Conservation (phyloP, 2,113 vertebrate species). For the Hystrix brachyura region DNA sequence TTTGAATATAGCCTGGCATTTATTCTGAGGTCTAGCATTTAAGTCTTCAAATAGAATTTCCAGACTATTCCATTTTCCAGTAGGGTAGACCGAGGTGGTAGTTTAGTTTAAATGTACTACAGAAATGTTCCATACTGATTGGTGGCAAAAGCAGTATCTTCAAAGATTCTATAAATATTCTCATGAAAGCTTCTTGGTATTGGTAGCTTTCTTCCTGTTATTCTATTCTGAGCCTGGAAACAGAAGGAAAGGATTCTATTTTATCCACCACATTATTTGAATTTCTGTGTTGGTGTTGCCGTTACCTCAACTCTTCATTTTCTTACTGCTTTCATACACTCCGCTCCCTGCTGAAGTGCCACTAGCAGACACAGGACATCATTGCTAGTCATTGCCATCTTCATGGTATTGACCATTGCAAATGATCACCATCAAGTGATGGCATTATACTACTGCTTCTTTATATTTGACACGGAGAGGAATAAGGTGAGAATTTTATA, state of each 20-base stretch:
- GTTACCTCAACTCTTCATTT: neutral
- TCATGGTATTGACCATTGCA: neutral
- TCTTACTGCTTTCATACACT: neutral
- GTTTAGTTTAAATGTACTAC: neutral
- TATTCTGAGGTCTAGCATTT: neutral
- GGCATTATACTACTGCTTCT: neutral
- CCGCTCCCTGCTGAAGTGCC: neutral
- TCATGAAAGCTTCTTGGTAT: neutral
- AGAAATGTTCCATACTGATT: neutral
- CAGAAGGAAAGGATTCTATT: neutral
- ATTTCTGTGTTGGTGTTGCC: neutral
- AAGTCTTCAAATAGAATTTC: constrained; percentile 23
- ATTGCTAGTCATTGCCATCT: neutral
- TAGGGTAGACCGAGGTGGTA: neutral
- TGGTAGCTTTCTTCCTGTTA: constrained; percentile 10
- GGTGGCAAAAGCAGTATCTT: constrained; percentile 43
- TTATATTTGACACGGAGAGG: constrained; percentile 26
- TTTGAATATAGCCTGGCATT: neutral
- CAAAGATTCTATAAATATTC: neutral
- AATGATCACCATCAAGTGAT: constrained; percentile 19
- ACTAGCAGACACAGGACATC: neutral
- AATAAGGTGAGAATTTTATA: constrained; percentile 67
- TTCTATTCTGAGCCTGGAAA: neutral
- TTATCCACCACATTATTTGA: constrained; percentile 18
- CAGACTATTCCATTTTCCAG: neutral